A percentile compares a stretch with the other conserved stretches of the same genome.
Evolutionary conservation across 1,140 invertebrate genomes (phyloP).

Genomic region (fruit fly (Drosophila melanogaster)): DNA sequence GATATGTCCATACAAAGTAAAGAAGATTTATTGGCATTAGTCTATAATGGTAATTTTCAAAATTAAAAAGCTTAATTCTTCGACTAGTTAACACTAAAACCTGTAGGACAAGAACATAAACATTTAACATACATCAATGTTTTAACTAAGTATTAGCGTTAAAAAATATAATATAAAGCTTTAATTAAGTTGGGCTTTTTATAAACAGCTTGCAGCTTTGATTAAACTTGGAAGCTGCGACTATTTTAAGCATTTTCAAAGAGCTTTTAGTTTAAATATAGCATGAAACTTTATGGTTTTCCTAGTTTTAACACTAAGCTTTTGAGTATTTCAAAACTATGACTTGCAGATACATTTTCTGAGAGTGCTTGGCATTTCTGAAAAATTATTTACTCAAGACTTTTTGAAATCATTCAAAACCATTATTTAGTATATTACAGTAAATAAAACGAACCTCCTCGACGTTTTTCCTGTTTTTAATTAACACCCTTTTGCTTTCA

Average conservation of each 20-base stretch:
- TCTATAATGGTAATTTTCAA: too few relatives aligned
- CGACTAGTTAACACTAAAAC: neutral
- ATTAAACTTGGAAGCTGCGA: slow-evolving; percentile 14
- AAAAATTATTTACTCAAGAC: too few relatives aligned
- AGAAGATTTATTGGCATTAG: too few relatives aligned
- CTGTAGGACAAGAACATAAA: slow-evolving; percentile 1
- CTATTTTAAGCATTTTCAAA: slow-evolving; percentile 1
- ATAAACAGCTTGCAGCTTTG: neutral
- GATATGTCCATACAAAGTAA: too few relatives aligned
- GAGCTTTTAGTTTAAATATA: slow-evolving; percentile 4
- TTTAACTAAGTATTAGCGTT: neutral
- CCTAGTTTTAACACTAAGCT: too few relatives aligned
- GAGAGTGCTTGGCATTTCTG: too few relatives aligned
- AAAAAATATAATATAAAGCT: neutral
- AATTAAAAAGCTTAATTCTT: neutral
- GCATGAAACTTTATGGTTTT: neutral
- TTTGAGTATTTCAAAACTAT: too few relatives aligned
- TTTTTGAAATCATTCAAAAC: too few relatives aligned
- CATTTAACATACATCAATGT: neutral
- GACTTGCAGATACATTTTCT: too few relatives aligned
- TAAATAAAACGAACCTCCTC: too few relatives aligned
- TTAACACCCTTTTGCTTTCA: neutral
- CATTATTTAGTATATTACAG: too few relatives aligned
- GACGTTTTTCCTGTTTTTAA: neutral
- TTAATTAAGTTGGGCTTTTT: slow-evolving; percentile 16